A percentile compares a stretch with the other conserved stretches of the same genome.
Evolutionary conservation across 2,113 vertebrate species (phyloP).

Genomic region (Chaenocephalus aceratus): DNA sequence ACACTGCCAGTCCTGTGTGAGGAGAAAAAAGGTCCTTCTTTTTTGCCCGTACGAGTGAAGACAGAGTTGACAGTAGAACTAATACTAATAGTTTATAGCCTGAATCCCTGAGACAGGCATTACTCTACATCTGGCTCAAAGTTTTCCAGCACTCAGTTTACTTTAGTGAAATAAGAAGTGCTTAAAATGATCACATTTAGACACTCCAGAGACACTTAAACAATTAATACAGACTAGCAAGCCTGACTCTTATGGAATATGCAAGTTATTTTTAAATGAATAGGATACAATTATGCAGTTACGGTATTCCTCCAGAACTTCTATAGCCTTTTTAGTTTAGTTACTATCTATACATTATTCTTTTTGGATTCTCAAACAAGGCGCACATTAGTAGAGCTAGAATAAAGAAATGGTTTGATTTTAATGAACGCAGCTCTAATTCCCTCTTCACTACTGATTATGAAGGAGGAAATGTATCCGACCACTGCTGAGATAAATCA

Average conservation of each 20-base stretch:
- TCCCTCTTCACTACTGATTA: constrained; percentile 70
- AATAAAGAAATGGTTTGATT: constrained; percentile 70
- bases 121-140: constrained; percentile 39
- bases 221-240: constrained; percentile 10
- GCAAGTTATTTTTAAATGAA: constrained; percentile 31
- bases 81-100: constrained; percentile 41
- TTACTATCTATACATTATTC: constrained; percentile 36
- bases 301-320: constrained; percentile 16
- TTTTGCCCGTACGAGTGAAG: constrained; percentile 27
- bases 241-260: not conserved
- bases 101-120: constrained; percentile 34
- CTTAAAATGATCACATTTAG: constrained; percentile 41
- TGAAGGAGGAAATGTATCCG: constrained; percentile 73
- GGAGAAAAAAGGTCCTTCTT: constrained; percentile 44
- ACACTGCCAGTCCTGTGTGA: constrained; percentile 52
- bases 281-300: constrained; percentile 24
- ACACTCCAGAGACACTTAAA: constrained; percentile 36
- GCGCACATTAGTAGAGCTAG: constrained; percentile 48
- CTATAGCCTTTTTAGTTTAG: constrained; percentile 22
- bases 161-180: constrained; percentile 24
- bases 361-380: constrained; percentile 40
- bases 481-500: constrained; percentile 75
- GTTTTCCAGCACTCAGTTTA: constrained; percentile 25
- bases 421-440: constrained; percentile 74
- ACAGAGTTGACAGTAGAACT: constrained; percentile 49